A percentile compares a stretch with the other conserved stretches of the same genome.
These are phyloP conservation scores for Operophtera brumata DNA, from an alignment of 2,888 invertebrate species.

Conservation along the genomic window DNA sequence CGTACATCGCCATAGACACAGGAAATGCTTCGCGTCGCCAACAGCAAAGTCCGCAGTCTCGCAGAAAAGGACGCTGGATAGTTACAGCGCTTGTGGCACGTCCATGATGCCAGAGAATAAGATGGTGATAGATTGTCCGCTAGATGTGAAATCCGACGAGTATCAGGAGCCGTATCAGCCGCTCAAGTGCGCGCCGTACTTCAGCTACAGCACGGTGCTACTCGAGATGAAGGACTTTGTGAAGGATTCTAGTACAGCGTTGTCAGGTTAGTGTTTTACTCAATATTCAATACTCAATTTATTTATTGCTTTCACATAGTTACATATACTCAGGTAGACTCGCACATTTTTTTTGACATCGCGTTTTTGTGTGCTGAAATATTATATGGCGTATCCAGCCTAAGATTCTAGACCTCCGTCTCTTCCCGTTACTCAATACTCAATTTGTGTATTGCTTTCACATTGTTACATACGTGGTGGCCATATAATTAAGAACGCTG, in stretches of 20 bases:
- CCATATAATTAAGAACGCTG: too few relatives aligned
- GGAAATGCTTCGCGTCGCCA: conserved; percentile 81
- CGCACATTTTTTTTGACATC: too few relatives aligned
- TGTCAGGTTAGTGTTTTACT: conserved; percentile 65
- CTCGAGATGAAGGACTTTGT: conserved; percentile 87
- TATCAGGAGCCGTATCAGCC: conserved; percentile 91
- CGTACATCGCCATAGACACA: conserved; percentile 85
- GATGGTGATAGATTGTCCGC: conserved; percentile 78
- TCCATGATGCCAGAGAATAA: conserved; percentile 78
- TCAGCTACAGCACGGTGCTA: conserved; percentile 87
- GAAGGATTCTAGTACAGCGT: conserved; percentile 67
- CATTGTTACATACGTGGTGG: too few relatives aligned
- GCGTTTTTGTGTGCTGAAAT: background rate
- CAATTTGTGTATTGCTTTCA: too few relatives aligned
- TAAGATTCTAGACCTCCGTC: too few relatives aligned
- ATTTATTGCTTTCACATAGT: too few relatives aligned
- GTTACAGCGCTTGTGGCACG: conserved; percentile 77
- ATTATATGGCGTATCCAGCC: too few relatives aligned
- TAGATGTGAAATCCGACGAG: conserved; percentile 84
- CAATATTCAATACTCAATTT: too few relatives aligned
- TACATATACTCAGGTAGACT: too few relatives aligned
- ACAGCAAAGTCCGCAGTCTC: conserved; percentile 37
- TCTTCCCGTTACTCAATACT: too few relatives aligned
- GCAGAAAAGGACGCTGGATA: conserved; percentile 77
- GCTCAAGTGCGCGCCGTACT: conserved; percentile 87